A percentile compares a stretch with the other conserved stretches of the same genome.
Conservation (phyloP, 1,140 invertebrate species). For the Acromyrmex charruanus region DNA sequence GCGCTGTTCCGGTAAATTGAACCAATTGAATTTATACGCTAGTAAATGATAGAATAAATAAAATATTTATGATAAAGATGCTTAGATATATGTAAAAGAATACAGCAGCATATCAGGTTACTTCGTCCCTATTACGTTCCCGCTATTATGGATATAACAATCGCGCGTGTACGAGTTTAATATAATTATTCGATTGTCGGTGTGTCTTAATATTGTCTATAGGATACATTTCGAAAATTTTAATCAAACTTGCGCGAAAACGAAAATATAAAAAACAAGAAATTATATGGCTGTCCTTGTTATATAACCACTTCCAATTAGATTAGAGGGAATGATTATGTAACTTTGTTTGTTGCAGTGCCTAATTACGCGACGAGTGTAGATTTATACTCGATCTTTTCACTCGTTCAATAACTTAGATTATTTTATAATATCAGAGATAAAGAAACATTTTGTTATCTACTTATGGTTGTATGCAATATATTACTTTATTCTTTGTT, state of each 20-base stretch:
- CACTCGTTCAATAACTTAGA: neutral
- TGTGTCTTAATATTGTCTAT: conserved; percentile 48
- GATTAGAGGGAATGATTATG: conserved; percentile 5
- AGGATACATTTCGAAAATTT: conserved; percentile 7
- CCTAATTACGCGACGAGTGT: neutral
- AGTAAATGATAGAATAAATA: neutral
- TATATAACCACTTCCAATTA: neutral
- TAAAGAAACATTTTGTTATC: conserved; percentile 1
- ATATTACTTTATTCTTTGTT: conserved; percentile 12
- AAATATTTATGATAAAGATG: conserved; percentile 31
- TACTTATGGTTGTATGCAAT: neutral
- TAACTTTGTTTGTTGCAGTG: neutral
- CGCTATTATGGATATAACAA: conserved; percentile 6
- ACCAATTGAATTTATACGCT: neutral
- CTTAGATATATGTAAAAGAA: conserved; percentile 17
- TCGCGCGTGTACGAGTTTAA: neutral
- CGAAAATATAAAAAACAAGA: neutral
- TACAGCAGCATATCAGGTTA: conserved; percentile 3
- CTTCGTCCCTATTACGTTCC: neutral
- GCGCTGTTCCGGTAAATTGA: conserved; percentile 13
- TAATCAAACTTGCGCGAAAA: neutral
- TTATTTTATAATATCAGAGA: neutral
- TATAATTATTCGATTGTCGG: conserved; percentile 47
- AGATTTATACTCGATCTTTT: neutral
- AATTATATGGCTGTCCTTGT: neutral